Percentiles rank a stretch among this genome's conserved stretches.
These are phyloP conservation scores for Ditylenchus weischeri DNA, from an alignment of 2,888 invertebrate genomes.

Conservation along the genomic window DNA sequence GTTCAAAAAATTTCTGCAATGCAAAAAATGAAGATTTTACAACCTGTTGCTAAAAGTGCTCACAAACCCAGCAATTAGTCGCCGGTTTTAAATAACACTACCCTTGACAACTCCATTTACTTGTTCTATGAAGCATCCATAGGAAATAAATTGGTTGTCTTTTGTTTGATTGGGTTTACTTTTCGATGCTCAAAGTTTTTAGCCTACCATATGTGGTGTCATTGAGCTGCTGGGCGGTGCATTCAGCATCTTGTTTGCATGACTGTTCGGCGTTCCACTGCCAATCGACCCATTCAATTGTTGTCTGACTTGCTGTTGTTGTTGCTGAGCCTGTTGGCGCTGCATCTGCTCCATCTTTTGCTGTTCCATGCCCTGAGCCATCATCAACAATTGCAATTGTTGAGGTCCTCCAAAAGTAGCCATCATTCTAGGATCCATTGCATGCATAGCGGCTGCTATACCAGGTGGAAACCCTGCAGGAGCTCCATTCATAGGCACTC, in stretches of 20 bases:
- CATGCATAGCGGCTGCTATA: neutral
- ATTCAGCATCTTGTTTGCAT: neutral
- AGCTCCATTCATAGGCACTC: slow-evolving; percentile 7
- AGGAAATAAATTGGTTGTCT: too few species aligned
- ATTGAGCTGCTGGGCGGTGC: neutral
- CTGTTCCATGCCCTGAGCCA: slow-evolving; percentile 13
- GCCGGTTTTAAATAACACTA: too few species aligned
- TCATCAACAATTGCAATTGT: neutral
- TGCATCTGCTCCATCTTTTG: slow-evolving; percentile 23
- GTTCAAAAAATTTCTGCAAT: too few species aligned
- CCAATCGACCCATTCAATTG: slow-evolving; percentile 9
- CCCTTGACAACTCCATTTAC: too few species aligned
- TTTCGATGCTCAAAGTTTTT: too few species aligned
- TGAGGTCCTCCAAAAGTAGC: slow-evolving; percentile 1
- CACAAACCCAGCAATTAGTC: too few species aligned
- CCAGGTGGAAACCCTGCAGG: neutral
- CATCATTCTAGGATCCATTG: neutral
- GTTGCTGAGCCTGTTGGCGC: slow-evolving; percentile 29
- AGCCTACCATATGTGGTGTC: slow-evolving; percentile 7
- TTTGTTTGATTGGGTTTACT: too few species aligned
- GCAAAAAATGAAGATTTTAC: too few species aligned
- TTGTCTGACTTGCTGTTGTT: slow-evolving; percentile 26
- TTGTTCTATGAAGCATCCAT: too few species aligned
- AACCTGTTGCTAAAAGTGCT: too few species aligned
- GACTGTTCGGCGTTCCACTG: neutral